Percentiles rank a stretch among this genome's conserved stretches.
These are phyloP conservation scores for Acropora yongei DNA, from an alignment of 64 coral and sea anemone genomes.

Conservation along the genomic window DNA sequence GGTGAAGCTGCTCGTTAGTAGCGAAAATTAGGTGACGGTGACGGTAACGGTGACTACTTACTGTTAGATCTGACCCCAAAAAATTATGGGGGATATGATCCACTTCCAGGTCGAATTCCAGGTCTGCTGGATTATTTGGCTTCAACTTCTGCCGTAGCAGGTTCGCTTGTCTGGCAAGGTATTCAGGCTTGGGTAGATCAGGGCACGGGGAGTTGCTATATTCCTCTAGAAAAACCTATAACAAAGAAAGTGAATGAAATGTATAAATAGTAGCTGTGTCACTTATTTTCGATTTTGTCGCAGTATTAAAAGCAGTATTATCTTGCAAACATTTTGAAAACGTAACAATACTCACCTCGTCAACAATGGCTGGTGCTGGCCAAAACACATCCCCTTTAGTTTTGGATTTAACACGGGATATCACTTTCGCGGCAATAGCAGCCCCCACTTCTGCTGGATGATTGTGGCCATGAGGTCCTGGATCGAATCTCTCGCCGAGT, in stretches of 20 bases:
- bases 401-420: background rate
- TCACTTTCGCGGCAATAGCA: constrained; percentile 1
- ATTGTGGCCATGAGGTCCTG: background rate
- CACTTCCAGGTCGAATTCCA: too few species aligned
- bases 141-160: too few species aligned
- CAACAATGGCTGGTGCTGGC: constrained; percentile 29
- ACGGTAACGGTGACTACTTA: too few species aligned
- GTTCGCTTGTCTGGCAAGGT: background rate
- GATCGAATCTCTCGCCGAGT: background rate
- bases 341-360: constrained; percentile 4
- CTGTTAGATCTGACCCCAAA: too few species aligned
- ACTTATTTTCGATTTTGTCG: too few species aligned
- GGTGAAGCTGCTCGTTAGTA: background rate
- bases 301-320: too few species aligned
- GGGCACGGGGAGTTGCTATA: background rate
- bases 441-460: constrained; percentile 26
- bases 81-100: too few species aligned
- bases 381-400: constrained; percentile 14
- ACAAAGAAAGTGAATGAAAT: background rate
- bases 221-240: constrained; percentile 2
- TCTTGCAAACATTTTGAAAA: too few species aligned
- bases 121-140: too few species aligned
- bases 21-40: background rate
- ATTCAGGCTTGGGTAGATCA: background rate
- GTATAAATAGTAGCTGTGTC: background rate